Evolutionary conservation across 2,797 vertebrate species (phyloP), one percentile per base, ranked within the genome.

Genomic region (Silurus aristotelis): DNA sequence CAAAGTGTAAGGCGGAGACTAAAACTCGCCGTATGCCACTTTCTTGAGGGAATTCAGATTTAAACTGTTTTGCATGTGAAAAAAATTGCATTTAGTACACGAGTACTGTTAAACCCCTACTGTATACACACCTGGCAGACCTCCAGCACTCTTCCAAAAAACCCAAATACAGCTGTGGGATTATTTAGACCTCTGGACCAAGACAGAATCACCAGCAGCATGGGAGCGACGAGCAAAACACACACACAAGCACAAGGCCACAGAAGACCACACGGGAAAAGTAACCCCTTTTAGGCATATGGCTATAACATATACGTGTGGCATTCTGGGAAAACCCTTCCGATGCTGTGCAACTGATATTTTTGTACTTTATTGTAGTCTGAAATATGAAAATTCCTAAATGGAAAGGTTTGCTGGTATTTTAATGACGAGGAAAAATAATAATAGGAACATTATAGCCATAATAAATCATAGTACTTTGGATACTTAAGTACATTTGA

Each of bases 131-230:
- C 56, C 56, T 78, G 75, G 56, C 75, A 61, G 27, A 78, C 73
- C 25, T 76, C 73, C 55, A 76, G 73, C 25, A 22, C 10, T 38
- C 27, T 22, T 61, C 75, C 48, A 2, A 60, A 78, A 61, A 78
- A 87, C 84, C 83, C 90, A 92, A 94, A 93, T 92, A 92, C 92
- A 93, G 93, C 91, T 92, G 91, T 89, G 90, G 86, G 90, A 87
- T 71, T 78, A 83, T 87, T 87, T 66, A 58, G 83, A 88, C 70
- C 55, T 56, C 84, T 38, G 25, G 48, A 56, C 86, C 88, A 79
- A 90, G 87, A 77, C 0, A 84, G 91, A 87, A 91, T 90, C 89
- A 75, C 83, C 88, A 88, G 86, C 66, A 70, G 43, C 77, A 80
- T 64, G 60, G 77, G 73, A 76, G 56, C 31, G 19, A 61, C 10